A percentile compares a stretch with the other conserved stretches of the same genome.
These are phyloP conservation scores for Micromussa lordhowensis DNA, from an alignment of 92 coral and sea anemone genomes.

Conservation along the genomic window DNA sequence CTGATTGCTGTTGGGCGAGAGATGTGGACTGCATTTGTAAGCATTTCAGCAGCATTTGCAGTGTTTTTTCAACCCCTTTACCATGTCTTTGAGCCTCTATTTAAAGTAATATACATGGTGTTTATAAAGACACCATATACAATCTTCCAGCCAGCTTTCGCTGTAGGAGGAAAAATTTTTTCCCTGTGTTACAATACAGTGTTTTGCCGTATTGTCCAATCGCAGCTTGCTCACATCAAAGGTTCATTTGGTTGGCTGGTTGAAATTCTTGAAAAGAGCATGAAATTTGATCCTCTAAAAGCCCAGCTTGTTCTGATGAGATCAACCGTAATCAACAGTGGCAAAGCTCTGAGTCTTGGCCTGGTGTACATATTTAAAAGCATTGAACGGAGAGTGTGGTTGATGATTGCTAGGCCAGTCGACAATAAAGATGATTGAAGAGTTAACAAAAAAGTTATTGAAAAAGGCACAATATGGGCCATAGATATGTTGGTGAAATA, in stretches of 20 bases:
- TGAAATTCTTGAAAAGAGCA: slow-evolving; percentile 77
- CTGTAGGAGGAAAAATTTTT: slow-evolving; percentile 59
- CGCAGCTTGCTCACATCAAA: slow-evolving; percentile 55
- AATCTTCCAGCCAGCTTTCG: slow-evolving; percentile 65
- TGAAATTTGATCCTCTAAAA: slow-evolving; percentile 86
- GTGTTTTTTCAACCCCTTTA: slow-evolving; percentile 62
- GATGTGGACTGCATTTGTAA: slow-evolving; percentile 57
- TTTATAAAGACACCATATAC: slow-evolving; percentile 71
- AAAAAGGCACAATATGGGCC: neutral
- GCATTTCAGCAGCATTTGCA: slow-evolving; percentile 49
- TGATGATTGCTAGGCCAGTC: slow-evolving; percentile 66
- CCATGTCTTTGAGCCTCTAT: slow-evolving; percentile 63
- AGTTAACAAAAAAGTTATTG: no score
- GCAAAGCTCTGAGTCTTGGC: slow-evolving; percentile 92
- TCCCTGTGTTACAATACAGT: slow-evolving; percentile 62
- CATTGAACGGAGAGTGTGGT: slow-evolving; percentile 82
- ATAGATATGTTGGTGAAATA: neutral
- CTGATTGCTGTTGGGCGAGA: slow-evolving; percentile 64
- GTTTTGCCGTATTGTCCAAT: slow-evolving; percentile 51
- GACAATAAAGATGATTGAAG: slow-evolving; percentile 65
- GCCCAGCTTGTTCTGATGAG: slow-evolving; percentile 89
- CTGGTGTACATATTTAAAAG: slow-evolving; percentile 76
- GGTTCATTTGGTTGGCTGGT: slow-evolving; percentile 36
- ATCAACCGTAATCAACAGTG: slow-evolving; percentile 89
- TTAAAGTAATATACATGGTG: slow-evolving; percentile 52